phyloP scores from a whole-genome alignment of 2,888 invertebrate genomes.

The Scrobipalpa costella region DNA sequence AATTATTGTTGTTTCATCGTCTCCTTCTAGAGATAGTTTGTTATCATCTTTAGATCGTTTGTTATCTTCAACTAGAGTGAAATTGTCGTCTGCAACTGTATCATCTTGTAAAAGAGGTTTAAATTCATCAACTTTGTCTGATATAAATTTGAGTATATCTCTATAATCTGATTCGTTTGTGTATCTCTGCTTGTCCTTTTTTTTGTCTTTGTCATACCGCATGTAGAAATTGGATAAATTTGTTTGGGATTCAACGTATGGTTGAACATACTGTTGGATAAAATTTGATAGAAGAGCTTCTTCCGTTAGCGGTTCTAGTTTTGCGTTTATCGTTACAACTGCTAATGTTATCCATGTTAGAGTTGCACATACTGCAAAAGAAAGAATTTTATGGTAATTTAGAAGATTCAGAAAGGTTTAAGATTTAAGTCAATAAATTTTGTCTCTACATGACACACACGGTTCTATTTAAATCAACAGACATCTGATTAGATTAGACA shows the following conservation, averaged over 20 bases:
- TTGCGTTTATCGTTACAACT: neutral
- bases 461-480: too few relatives aligned
- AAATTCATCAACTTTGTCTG: constrained; percentile 47
- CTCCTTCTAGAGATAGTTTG: constrained; percentile 39
- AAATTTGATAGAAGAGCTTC: neutral
- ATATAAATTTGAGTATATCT: constrained; percentile 43
- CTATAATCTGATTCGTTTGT: constrained; percentile 24
- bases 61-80: constrained; percentile 9
- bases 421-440: neutral
- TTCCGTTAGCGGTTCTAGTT: neutral
- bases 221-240: neutral
- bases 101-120: constrained; percentile 51
- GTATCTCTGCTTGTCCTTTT: neutral
- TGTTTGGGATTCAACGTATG: neutral
- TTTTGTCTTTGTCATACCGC: neutral
- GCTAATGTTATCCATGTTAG: constrained; percentile 3
- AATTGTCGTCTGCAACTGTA: constrained; percentile 14
- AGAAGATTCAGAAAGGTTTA: neutral
- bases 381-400: neutral
- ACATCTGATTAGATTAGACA: too few relatives aligned
- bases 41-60: constrained; percentile 2
- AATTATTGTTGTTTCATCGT: constrained; percentile 56
- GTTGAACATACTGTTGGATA: neutral
- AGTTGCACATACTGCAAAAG: neutral
- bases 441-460: neutral